These are phyloP conservation scores for Columbina picui DNA, from an alignment of 2,113 vertebrate genomes.

Conservation along the genomic window DNA sequence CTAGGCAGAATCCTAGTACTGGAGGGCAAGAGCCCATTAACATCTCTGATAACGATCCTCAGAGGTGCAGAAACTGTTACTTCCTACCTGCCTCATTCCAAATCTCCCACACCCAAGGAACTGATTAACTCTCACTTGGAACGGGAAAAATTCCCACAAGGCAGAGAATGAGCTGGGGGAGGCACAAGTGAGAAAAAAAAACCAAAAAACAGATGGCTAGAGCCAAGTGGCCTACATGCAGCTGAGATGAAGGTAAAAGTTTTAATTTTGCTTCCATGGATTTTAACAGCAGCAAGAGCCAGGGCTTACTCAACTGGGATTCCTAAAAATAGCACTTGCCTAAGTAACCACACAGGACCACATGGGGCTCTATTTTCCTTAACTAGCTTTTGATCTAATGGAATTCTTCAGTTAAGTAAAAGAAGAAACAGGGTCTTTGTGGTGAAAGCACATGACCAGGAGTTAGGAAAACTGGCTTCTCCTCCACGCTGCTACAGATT, in stretches of 20 bases:
- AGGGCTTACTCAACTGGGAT: constrained; percentile 58
- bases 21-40: background rate
- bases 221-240: constrained; percentile 28
- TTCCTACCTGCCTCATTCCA: constrained; percentile 13
- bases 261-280: constrained; percentile 64
- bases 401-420: constrained; percentile 73
- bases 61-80: background rate
- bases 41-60: background rate
- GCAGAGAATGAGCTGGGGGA: background rate
- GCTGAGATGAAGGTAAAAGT: constrained; percentile 21
- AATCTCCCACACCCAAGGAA: background rate
- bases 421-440: constrained; percentile 64
- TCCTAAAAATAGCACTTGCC: constrained; percentile 74
- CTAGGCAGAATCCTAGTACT: background rate
- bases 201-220: background rate
- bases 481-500: constrained; percentile 22
- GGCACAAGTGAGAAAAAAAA: background rate
- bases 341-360: constrained; percentile 69
- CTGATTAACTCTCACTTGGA: constrained; percentile 30
- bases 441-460: constrained; percentile 51
- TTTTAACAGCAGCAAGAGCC: constrained; percentile 59
- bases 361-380: constrained; percentile 70
- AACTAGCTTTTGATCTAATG: constrained; percentile 72
- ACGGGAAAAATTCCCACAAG: background rate
- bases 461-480: constrained; percentile 40